phyloP scores from a whole-genome alignment of 2,797 vertebrate species.

The Odontamblyopus lacepedii region DNA sequence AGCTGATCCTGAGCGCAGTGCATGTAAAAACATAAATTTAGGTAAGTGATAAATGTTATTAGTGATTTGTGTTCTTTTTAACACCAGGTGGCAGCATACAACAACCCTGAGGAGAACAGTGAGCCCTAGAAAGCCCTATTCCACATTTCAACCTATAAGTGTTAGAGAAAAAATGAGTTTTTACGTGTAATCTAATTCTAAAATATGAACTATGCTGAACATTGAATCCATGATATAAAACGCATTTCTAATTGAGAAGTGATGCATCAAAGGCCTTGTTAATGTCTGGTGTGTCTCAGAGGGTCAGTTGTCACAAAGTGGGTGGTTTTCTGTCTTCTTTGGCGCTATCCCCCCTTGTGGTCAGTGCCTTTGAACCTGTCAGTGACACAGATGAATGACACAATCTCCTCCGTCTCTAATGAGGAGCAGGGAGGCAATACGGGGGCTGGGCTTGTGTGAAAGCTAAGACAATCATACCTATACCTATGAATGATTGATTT shows the following conservation, averaged over 20 bases:
- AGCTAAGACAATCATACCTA: neutral
- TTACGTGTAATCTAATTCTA: neutral
- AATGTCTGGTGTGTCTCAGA: slow-evolving; percentile 20
- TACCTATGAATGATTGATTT: neutral
- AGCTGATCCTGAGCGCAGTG: neutral
- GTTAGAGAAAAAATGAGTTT: neutral
- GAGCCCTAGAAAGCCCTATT: neutral
- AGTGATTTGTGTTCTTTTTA: slow-evolving; percentile 8
- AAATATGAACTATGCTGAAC: neutral
- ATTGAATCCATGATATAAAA: neutral
- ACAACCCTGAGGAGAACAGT: slow-evolving; percentile 6
- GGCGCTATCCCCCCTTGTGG: slow-evolving; percentile 37
- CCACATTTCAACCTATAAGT: neutral
- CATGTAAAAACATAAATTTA: too few species aligned
- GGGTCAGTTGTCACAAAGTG: slow-evolving; percentile 25
- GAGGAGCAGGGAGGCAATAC: slow-evolving; percentile 42
- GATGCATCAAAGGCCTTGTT: slow-evolving; percentile 24
- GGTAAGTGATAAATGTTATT: neutral
- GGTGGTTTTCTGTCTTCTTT: slow-evolving; percentile 22
- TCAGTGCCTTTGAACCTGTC: slow-evolving; percentile 45
- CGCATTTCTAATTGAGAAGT: slow-evolving; percentile 3
- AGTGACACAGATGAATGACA: slow-evolving; percentile 43
- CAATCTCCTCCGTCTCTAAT: slow-evolving; percentile 53
- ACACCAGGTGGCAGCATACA: slow-evolving; percentile 62
- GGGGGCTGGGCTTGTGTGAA: slow-evolving; percentile 18